phyloP scores from a whole-genome alignment of 2,888 invertebrate genomes.

The Chirona hameri region DNA sequence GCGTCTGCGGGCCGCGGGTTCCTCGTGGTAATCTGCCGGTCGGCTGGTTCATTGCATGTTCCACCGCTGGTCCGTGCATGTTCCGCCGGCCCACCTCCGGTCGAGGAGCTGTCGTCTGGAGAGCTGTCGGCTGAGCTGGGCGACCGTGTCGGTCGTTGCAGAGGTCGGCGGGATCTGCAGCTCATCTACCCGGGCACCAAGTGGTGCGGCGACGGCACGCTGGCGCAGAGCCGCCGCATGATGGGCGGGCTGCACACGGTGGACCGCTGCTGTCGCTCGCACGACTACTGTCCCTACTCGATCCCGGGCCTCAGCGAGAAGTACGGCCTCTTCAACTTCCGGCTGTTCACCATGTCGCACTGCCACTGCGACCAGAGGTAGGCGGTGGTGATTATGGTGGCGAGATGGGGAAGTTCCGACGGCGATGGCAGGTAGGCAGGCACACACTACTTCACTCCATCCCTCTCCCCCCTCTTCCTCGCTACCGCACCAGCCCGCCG shows the following conservation, averaged over 20 bases:
- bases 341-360: conserved; percentile 48
- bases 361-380: conserved; percentile 49
- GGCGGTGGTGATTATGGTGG: background rate
- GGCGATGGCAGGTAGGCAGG: background rate
- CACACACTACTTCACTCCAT: no score
- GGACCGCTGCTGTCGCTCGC: conserved; percentile 47
- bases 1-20: no score
- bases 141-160: conserved; percentile 31
- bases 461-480: background rate
- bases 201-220: conserved; percentile 48
- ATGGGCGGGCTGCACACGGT: conserved; percentile 45
- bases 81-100: no score
- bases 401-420: background rate
- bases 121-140: no score
- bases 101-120: no score
- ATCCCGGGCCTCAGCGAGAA: conserved; percentile 46
- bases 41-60: no score
- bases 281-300: conserved; percentile 47
- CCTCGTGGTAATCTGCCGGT: no score
- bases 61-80: no score
- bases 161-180: conserved; percentile 33
- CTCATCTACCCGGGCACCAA: conserved; percentile 56
- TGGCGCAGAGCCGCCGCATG: conserved; percentile 44
- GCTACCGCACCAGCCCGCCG: background rate
- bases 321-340: conserved; percentile 48